Conservation (phyloP, 1,140 invertebrate genomes). For the Diplogasteroides magnus region DNA sequence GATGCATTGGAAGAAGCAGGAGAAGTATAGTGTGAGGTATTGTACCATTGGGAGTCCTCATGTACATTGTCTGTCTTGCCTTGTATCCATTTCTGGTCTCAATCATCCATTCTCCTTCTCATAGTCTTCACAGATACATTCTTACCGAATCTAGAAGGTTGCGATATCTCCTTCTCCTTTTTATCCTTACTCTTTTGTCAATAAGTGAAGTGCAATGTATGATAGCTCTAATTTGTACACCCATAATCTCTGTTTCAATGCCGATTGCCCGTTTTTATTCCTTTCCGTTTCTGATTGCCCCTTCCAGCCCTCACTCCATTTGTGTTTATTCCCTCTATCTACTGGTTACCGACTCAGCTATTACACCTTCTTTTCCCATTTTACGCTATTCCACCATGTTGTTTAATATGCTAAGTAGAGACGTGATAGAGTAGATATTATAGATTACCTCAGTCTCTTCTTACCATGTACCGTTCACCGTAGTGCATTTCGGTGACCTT, state of each 20-base stretch:
- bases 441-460: background rate
- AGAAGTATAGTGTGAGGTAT: background rate
- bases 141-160: no score
- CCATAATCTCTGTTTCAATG: no score
- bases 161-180: background rate
- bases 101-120: background rate
- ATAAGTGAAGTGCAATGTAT: no score
- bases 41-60: no score
- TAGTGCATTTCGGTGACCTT: no score
- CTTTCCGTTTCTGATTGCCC: background rate
- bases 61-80: no score
- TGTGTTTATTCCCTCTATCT: background rate
- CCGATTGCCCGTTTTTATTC: background rate
- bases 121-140: no score
- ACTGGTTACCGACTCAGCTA: slow-evolving; percentile 1
- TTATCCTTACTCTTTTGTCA: background rate
- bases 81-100: background rate
- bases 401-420: background rate
- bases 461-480: no score
- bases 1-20: background rate
- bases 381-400: background rate
- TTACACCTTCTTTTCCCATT: background rate
- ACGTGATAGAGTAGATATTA: background rate
- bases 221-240: no score
- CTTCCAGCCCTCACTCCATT: background rate